Percentiles rank a stretch among this genome's conserved stretches.
phyloP scores from a whole-genome alignment of 2,888 invertebrate species.

The Priocnemis perturbator region DNA sequence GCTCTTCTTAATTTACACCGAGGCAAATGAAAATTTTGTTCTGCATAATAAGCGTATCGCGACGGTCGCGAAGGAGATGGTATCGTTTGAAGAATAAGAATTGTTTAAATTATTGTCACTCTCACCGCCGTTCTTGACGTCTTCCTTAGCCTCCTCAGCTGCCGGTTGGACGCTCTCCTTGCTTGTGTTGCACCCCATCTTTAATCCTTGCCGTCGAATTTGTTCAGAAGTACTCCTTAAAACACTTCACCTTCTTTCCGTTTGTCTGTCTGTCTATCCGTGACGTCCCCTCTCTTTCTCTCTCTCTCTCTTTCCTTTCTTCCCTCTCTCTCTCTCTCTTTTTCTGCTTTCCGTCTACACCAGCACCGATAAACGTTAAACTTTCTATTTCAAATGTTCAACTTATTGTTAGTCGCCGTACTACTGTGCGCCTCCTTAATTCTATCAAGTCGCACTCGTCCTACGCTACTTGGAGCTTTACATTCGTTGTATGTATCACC shows the following conservation, averaged over 20 bases:
- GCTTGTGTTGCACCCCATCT: conserved; percentile 80
- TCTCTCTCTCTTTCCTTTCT: neutral
- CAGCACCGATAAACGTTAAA: too few relatives aligned
- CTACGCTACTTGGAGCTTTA: too few relatives aligned
- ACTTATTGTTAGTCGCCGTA: too few relatives aligned
- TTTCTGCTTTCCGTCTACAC: conserved; percentile 8
- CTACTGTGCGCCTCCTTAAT: too few relatives aligned
- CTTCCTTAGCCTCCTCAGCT: conserved; percentile 69
- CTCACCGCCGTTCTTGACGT: conserved; percentile 71
- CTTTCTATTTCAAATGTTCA: too few relatives aligned
- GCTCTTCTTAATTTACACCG: too few relatives aligned
- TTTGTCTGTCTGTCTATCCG: neutral
- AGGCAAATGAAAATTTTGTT: too few relatives aligned
- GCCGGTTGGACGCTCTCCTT: conserved; percentile 76
- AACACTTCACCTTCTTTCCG: neutral
- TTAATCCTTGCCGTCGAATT: conserved; percentile 15
- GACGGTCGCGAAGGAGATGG: too few relatives aligned
- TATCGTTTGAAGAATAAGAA: too few relatives aligned
- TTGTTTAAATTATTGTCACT: neutral
- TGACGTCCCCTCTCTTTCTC: neutral
- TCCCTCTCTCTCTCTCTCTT: neutral
- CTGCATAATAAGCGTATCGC: too few relatives aligned
- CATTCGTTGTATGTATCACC: too few relatives aligned
- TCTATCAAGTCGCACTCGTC: too few relatives aligned
- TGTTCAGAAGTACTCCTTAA: neutral